Percentiles rank a stretch among this genome's conserved stretches.
Conservation (phyloP, 2,888 invertebrate species). For the Diloba caeruleocephala region DNA sequence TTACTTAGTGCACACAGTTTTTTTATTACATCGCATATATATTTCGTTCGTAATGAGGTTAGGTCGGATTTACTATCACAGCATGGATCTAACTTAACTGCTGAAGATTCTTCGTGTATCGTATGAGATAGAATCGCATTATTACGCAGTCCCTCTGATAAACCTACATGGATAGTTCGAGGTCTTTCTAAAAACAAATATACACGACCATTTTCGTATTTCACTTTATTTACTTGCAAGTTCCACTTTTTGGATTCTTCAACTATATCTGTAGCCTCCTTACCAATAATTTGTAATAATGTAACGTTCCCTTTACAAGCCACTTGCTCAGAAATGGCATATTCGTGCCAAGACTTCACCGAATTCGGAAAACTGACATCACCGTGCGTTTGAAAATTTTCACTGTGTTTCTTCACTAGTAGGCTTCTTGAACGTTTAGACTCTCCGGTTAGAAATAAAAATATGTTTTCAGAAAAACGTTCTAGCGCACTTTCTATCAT, state of each 20-base stretch:
- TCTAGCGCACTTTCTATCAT: slow-evolving; percentile 69
- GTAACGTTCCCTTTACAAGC: slow-evolving; percentile 46
- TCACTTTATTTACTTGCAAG: slow-evolving; percentile 77
- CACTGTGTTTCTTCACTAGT: slow-evolving; percentile 89
- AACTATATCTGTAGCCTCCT: slow-evolving; percentile 71
- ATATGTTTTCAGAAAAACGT: slow-evolving; percentile 62
- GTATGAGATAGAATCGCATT: slow-evolving; percentile 58
- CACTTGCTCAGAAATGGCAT: slow-evolving; percentile 45
- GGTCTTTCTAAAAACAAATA: slow-evolving; percentile 87
- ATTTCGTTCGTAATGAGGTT: slow-evolving; percentile 73
- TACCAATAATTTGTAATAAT: slow-evolving; percentile 68
- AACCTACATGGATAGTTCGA: slow-evolving; percentile 65
- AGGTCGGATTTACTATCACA: slow-evolving; percentile 64
- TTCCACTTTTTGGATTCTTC: slow-evolving; percentile 82
- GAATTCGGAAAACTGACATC: slow-evolving; percentile 91
- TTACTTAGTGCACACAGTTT: slow-evolving; percentile 67
- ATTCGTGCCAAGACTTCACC: slow-evolving; percentile 88
- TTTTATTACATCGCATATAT: slow-evolving; percentile 66
- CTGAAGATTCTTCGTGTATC: slow-evolving; percentile 47
- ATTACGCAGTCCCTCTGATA: slow-evolving; percentile 64
- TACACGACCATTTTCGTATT: slow-evolving; percentile 78
- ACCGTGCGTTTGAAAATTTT: slow-evolving; percentile 87
- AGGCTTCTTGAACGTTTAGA: slow-evolving; percentile 57
- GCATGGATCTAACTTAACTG: slow-evolving; percentile 65
- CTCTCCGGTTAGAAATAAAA: slow-evolving; percentile 62